Conservation (phyloP, 2,888 invertebrate species). For the Nematopogon swammerdamellus region DNA sequence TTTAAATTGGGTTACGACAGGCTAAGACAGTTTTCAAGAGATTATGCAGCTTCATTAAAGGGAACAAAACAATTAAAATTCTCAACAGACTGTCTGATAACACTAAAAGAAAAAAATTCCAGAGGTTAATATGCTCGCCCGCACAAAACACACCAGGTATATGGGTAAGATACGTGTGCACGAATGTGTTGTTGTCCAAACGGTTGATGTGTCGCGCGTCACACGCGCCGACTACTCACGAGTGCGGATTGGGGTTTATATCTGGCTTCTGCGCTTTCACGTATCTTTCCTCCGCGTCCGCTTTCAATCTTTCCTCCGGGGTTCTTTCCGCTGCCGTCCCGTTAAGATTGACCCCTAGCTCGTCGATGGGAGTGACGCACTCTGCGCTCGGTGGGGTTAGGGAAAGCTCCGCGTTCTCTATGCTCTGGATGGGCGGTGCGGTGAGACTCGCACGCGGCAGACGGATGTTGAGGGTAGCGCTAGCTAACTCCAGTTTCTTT, state of each 20-base stretch:
- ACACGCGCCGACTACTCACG: constrained; percentile 38
- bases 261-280: constrained; percentile 35
- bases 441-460: constrained; percentile 36
- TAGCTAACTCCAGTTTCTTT: constrained; percentile 28
- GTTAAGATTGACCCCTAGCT: no score
- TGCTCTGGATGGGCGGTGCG: constrained; percentile 34
- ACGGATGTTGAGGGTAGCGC: constrained; percentile 39
- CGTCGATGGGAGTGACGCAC: constrained; percentile 31
- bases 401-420: constrained; percentile 37
- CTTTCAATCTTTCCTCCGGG: constrained; percentile 25
- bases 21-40: no score
- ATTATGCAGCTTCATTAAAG: no score
- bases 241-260: constrained; percentile 44
- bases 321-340: constrained; percentile 14
- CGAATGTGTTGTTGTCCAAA: no score
- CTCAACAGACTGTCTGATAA: no score
- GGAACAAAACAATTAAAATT: no score
- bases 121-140: no score
- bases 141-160: no score
- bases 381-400: constrained; percentile 48
- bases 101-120: no score
- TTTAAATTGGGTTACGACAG: no score
- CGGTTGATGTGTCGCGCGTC: no score
- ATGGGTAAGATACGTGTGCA: no score
- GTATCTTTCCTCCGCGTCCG: constrained; percentile 22